Evolutionary conservation across 2,113 vertebrate genomes (phyloP).

Genomic region (Rhizomys pruinosus): DNA sequence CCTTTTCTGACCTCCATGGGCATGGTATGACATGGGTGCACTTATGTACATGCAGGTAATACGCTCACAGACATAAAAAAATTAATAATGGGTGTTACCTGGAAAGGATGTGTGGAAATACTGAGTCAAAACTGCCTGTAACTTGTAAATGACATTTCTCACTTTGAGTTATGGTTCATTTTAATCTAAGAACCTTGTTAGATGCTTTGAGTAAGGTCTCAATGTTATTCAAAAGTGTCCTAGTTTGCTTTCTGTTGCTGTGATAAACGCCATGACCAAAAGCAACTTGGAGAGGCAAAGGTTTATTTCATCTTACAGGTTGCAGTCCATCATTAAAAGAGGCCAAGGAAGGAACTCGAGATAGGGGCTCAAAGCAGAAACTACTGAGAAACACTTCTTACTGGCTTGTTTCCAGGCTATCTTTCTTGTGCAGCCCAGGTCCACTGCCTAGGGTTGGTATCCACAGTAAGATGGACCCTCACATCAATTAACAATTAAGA

Average conservation of each 20-base stretch:
- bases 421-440: neutral
- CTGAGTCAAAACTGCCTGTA: constrained; percentile 55
- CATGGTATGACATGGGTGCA: too few species aligned
- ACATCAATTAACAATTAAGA: too few species aligned
- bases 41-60: too few species aligned
- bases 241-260: neutral
- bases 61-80: too few species aligned
- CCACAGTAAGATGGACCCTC: too few species aligned
- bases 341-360: neutral
- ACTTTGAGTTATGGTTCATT: constrained; percentile 42
- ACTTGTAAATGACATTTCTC: constrained; percentile 54
- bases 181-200: constrained; percentile 58
- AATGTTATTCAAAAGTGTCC: neutral
- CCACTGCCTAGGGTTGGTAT: neutral
- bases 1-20: too few species aligned
- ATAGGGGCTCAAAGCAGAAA: neutral
- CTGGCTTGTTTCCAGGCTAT: neutral
- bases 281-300: neutral
- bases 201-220: constrained; percentile 38
- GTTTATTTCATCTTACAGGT: neutral
- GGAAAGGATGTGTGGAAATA: constrained; percentile 64
- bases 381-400: too few species aligned
- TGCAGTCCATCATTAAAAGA: too few species aligned
- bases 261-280: neutral
- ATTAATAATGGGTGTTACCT: constrained; percentile 21